Base-by-base conservation (phyloP, 2,888 invertebrate species). In the Apoda limacodes region DNA sequence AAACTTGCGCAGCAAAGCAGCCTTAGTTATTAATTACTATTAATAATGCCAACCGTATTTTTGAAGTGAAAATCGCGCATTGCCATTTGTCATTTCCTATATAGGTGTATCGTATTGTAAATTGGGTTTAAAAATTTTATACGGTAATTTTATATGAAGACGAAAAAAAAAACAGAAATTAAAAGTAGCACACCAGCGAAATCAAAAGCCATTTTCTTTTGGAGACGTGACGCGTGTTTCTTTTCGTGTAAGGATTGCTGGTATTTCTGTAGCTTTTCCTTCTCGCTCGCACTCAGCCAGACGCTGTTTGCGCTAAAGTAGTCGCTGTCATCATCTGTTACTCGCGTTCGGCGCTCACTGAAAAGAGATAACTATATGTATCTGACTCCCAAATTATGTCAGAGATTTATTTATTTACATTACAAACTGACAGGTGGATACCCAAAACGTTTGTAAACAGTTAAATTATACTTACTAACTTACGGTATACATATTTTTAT, bases 291-390 rank as follows among this genome's bases (percentile, higher is more conserved):
- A 21, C 86, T 87, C 11, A 95, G 72, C 95, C 96, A 98, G 13
- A 88, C 88, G 43, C 91, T 92, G 52, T 86, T 87, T 19, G 88
- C 84, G 52, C 88, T 86, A 62, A 93, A 98, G 66, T 98, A 98
- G 64, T 98, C 98, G 41, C 90, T 87, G 60, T 98, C 95, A 59
- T 98, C 98, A 61, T 98, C 98, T 24, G 92, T 93, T 4, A 95
- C 92, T 55, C 85, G 86, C 3, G 88, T 89, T 32, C 91, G 84
- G 21, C 85, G 83, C 45, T 87, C 87, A 54, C 92, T 90, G 44
- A 0, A 24, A n/a, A n/a, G n/a, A n/a, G n/a, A n/a, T n/a, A n/a
- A n/a, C n/a, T n/a, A n/a, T n/a, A n/a, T n/a, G n/a, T n/a, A n/a
- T n/a, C n/a, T n/a, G n/a, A n/a, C n/a, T n/a, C n/a, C n/a, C n/a